Evolutionary conservation across 2,797 vertebrate species (phyloP), one percentile per base, ranked within the genome.

Genomic region (Manis crassicaudata): DNA sequence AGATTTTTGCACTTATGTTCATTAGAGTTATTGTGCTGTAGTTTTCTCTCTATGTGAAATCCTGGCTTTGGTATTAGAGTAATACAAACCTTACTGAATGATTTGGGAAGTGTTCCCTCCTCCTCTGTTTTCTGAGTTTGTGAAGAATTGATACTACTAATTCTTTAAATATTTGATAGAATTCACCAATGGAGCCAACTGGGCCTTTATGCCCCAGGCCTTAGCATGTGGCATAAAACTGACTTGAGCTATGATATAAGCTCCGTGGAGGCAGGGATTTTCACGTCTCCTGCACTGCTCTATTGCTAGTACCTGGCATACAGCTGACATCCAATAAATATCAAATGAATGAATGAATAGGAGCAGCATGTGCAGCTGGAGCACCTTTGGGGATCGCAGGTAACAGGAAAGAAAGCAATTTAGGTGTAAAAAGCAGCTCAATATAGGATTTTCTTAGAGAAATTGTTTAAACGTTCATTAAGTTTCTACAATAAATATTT

Each of bases 391-490:
- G 21, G 23, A 60, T 90, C 32, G 58, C 5, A 52, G n/a, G 12
- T 43, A 81, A 84, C 21, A 77, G 54, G 37, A 92, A 83, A 95
- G 50, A 81, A 90, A 73, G 43, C 56, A 32, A 25, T 58, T 83
- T 82, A 23, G 5, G 3, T 40, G 32, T 84, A 52, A 84, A 95
- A 96, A 54, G 50, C 56, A 92, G 35, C 63, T 83, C 72, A 46
- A 21, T 27, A 70, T 13, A 88, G 16, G 1, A 73, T 68, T 92
- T 93, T 93, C 70, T 94, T 86, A 89, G n/a, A 92, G 43, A 85
- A 96, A 70, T 88, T 52, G 95, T 92, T 80, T 18, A 89, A 86
- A 43, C 7, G 76, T 35, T 68, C 21, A 54, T 91, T 92, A 84
- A 32, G 37, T 90, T 96, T 46, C 85, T 52, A 60, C 7, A 93